A percentile compares a stretch with the other conserved stretches of the same genome.
phyloP scores from a whole-genome alignment of 2,113 vertebrate genomes.

The Onychostruthus taczanowskii region DNA sequence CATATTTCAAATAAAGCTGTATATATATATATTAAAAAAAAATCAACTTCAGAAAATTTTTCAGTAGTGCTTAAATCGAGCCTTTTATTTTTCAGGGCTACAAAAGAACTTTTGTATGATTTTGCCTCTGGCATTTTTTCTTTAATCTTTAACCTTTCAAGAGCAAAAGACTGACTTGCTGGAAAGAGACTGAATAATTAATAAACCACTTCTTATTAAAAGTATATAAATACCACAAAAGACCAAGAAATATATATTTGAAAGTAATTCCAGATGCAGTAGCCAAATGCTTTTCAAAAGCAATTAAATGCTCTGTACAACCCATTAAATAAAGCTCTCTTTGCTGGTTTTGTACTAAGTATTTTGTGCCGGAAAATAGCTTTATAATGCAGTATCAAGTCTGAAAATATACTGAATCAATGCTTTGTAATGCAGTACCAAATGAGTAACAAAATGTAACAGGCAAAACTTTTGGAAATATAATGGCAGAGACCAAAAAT shows the following conservation, averaged over 20 bases:
- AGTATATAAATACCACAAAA: background rate
- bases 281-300: constrained; percentile 32
- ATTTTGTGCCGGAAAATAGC: constrained; percentile 6
- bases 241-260: constrained; percentile 1
- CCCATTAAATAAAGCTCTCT: background rate
- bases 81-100: constrained; percentile 14
- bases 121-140: constrained; percentile 27
- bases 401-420: constrained; percentile 46
- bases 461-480: background rate
- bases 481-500: background rate
- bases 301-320: background rate
- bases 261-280: background rate
- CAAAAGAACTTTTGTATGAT: constrained; percentile 56
- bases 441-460: background rate
- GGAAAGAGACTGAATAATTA: constrained; percentile 7
- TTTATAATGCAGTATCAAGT: background rate
- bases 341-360: background rate
- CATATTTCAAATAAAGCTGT: background rate
- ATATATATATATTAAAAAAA: background rate
- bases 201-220: constrained; percentile 1
- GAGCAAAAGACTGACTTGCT: constrained; percentile 32
- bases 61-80: background rate
- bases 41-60: constrained; percentile 7
- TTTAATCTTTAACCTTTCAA: constrained; percentile 59
- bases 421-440: background rate